Evolutionary conservation across 2,113 vertebrate genomes (phyloP).

Genomic region (Megaceryle torquata): DNA sequence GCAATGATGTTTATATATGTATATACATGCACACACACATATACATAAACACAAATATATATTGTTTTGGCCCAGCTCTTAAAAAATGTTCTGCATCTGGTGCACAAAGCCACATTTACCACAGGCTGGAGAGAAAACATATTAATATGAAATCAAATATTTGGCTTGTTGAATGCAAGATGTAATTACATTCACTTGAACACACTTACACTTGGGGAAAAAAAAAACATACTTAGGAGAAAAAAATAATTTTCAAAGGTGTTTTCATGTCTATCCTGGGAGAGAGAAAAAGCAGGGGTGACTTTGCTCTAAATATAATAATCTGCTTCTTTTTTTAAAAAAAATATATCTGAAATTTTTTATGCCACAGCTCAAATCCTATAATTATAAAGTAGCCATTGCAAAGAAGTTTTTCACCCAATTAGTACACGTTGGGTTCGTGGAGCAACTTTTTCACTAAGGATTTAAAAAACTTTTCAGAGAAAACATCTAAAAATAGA

Average conservation of each 20-base stretch:
- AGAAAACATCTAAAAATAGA: constrained; percentile 54
- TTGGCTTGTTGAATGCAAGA: constrained; percentile 53
- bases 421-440: constrained; percentile 31
- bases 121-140: constrained; percentile 53
- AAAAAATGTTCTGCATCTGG: constrained; percentile 41
- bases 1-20: background rate
- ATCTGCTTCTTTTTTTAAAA: constrained; percentile 48
- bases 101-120: constrained; percentile 38
- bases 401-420: constrained; percentile 59
- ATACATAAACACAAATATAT: background rate
- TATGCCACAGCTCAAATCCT: constrained; percentile 69
- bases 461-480: constrained; percentile 13
- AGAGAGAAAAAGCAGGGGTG: background rate
- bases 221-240: background rate
- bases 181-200: constrained; percentile 67
- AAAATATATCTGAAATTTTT: constrained; percentile 55
- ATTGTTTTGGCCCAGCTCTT: background rate
- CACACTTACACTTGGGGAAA: background rate
- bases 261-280: constrained; percentile 56
- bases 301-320: constrained; percentile 72
- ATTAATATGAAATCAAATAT: constrained; percentile 68
- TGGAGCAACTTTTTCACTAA: background rate
- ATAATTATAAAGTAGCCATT: constrained; percentile 67
- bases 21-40: background rate
- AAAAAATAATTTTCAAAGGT: constrained; percentile 61